Evolutionary conservation across 2,888 invertebrate species (phyloP).

Genomic region (Trichogramma dendrolimi): DNA sequence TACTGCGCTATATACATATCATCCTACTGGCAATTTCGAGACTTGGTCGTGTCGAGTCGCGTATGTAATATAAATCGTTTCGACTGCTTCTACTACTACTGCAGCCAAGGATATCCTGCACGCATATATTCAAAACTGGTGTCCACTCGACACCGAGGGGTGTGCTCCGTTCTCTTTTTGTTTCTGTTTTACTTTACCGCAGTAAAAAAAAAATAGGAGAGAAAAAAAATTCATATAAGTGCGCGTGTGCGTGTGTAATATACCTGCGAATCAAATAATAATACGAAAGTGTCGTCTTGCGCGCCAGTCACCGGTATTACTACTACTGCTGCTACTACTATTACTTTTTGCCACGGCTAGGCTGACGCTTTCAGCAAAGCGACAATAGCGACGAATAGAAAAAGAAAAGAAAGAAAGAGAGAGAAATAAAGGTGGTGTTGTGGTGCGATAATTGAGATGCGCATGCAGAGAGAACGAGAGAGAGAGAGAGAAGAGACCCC

Average conservation of each 20-base stretch:
- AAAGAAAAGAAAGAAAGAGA: neutral
- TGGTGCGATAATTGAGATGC: slow-evolving; percentile 15
- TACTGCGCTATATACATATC: no score
- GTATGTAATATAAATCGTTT: no score
- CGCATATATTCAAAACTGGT: no score
- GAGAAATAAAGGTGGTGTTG: slow-evolving; percentile 17
- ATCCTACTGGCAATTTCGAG: no score
- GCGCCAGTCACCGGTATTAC: neutral
- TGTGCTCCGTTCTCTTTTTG: no score
- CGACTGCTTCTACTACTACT: no score
- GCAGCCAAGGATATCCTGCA: no score
- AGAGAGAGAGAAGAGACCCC: slow-evolving; percentile 8
- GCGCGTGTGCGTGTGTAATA: neutral
- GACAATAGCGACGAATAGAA: neutral
- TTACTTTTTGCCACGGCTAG: neutral
- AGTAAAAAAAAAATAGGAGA: no score
- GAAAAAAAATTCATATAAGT: neutral
- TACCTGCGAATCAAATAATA: neutral
- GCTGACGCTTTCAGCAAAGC: neutral
- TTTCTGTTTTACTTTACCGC: no score
- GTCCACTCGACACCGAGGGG: no score
- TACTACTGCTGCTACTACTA: neutral
- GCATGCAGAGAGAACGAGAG: neutral
- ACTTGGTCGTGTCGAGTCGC: no score
- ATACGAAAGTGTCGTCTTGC: neutral